These are phyloP conservation scores for Toxotes chatareus DNA, from an alignment of 2,113 vertebrate species.

Conservation along the genomic window DNA sequence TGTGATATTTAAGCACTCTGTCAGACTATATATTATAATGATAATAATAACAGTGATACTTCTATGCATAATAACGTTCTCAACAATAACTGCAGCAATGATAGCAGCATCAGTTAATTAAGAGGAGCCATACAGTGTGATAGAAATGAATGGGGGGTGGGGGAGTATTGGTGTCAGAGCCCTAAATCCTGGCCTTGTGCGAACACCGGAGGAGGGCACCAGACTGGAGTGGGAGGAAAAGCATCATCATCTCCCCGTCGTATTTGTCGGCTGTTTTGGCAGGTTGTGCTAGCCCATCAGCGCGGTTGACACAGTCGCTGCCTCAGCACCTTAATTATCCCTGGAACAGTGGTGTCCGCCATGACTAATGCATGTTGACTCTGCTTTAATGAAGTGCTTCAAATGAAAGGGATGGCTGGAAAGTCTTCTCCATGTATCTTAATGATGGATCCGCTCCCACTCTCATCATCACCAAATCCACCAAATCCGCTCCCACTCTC, in stretches of 20 bases:
- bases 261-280: conserved; percentile 22
- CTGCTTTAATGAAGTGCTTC: conserved; percentile 77
- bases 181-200: not conserved
- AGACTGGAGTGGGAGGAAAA: not conserved
- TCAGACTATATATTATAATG: no score
- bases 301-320: conserved; percentile 30
- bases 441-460: conserved; percentile 65
- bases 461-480: no score
- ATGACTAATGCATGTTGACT: conserved; percentile 81
- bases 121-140: no score
- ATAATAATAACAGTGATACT: no score
- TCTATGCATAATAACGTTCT: no score
- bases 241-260: not conserved
- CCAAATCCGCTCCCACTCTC: no score
- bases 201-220: not conserved
- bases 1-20: no score
- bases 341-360: conserved; percentile 41
- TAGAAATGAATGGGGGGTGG: no score
- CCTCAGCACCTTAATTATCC: conserved; percentile 65
- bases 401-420: conserved; percentile 63
- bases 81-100: no score
- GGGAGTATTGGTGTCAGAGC: not conserved
- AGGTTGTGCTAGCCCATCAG: conserved; percentile 43
- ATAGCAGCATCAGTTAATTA: no score
- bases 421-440: conserved; percentile 72